phyloP scores from a whole-genome alignment of 1,140 invertebrate species.

The Aphaenogaster rudis region DNA sequence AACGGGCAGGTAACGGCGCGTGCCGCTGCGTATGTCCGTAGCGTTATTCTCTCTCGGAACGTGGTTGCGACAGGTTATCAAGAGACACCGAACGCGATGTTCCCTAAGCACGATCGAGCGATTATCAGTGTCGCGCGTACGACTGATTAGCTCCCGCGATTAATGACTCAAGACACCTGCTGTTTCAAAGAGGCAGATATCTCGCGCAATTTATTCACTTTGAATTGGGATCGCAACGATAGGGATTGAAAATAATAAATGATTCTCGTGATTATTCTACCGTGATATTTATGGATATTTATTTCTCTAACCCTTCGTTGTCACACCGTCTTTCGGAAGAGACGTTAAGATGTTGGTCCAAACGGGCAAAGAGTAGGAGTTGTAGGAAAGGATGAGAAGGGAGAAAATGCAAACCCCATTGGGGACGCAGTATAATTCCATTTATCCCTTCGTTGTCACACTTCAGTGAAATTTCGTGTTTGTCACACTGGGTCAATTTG shows the following conservation, averaged over 20 bases:
- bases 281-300: neutral
- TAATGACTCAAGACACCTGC: neutral
- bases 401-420: too few species aligned
- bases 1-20: neutral
- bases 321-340: too few species aligned
- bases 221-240: neutral
- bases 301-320: too few species aligned
- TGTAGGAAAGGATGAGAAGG: too few species aligned
- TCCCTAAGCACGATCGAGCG: constrained; percentile 10
- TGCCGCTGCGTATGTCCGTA: constrained; percentile 23
- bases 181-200: too few species aligned
- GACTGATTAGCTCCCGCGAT: neutral
- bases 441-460: too few species aligned
- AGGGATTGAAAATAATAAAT: neutral
- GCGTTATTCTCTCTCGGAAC: constrained; percentile 8
- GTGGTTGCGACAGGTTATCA: neutral
- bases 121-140: neutral
- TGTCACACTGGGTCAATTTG: too few species aligned
- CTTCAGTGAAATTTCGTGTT: too few species aligned
- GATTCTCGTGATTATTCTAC: neutral
- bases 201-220: neutral
- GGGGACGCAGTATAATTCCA: too few species aligned
- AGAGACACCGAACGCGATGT: neutral
- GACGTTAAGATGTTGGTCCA: too few species aligned
- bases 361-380: too few species aligned